Base-by-base conservation (phyloP, 2,888 invertebrate species). In the Thera obeliscata region DNA sequence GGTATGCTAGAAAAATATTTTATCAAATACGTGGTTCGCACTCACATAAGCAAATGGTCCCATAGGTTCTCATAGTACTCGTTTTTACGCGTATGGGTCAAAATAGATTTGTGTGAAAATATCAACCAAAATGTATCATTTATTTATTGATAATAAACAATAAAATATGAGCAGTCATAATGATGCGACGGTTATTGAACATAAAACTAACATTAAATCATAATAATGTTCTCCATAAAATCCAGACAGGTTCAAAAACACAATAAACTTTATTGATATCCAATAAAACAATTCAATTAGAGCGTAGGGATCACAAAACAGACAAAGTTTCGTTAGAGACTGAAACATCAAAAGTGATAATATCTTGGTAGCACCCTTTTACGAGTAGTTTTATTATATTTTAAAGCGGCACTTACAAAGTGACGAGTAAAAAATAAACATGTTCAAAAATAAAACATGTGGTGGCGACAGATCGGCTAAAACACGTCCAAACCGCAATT, bases 251-350 rank as follows among this genome's bases (percentile, higher is more conserved):
- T 62, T 69, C 72, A 71, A 74, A 73, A 72, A 71, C 69, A 72
- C 69, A 64, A 77, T 76, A 69, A 74, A 73, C 64, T 66, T 70
- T 73, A 79, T 75, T 73, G 74, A 76, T 79, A 58, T 55, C 60
- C 67, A 68, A 78, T 78, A 78, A 79, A 80, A 79, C 74, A 77
- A 77, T 78, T 79, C 74, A 78, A 81, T 80, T 76, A 75, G 67
- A 71, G 71, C 66, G 73, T 73, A 41, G 52, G 35, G 50, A 61
- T 46, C 61, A 61, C n/a, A 49, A 64, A 50, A 46, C 69, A 58
- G 63, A 59, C 56, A 54, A 35, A 57, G 46, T 55, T 60, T 64
- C 62, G 60, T 66, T 66, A 61, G 65, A 65, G 64, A 59, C 52
- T 52, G 49, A 62, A 66, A 65, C 61, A 55, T 68, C 55, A 54